Conservation (phyloP, 2,888 invertebrate species). For the Agrilus biguttatus region DNA sequence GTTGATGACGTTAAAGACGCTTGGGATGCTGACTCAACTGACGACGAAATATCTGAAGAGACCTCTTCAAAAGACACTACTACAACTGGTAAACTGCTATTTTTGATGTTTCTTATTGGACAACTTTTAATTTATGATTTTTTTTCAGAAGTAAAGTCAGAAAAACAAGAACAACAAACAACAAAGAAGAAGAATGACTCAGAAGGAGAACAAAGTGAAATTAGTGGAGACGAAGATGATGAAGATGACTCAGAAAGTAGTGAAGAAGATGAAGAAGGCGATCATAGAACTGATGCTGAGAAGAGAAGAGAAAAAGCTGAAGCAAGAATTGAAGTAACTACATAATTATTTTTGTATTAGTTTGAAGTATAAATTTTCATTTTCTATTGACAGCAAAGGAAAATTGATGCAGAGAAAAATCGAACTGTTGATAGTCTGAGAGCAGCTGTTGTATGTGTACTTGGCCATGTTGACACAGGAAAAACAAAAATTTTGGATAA, state of each 20-base stretch:
- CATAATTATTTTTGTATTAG: not conserved
- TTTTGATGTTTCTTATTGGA: too few species aligned
- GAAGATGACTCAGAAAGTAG: constrained; percentile 36
- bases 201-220: constrained; percentile 21
- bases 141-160: constrained; percentile 7
- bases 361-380: not conserved
- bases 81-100: not conserved
- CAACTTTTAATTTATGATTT: not conserved
- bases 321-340: constrained; percentile 51
- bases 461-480: constrained; percentile 99
- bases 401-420: constrained; percentile 54
- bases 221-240: constrained; percentile 30
- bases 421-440: constrained; percentile 57
- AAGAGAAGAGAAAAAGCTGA: constrained; percentile 57
- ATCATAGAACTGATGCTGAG: constrained; percentile 60
- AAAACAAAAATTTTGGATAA: constrained; percentile 99
- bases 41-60: constrained; percentile 38
- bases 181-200: constrained; percentile 14
- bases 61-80: constrained; percentile 13
- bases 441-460: constrained; percentile 93
- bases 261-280: constrained; percentile 45
- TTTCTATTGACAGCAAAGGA: constrained; percentile 38
- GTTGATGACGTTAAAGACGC: constrained; percentile 60
- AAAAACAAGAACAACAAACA: constrained; percentile 19
- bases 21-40: constrained; percentile 69